phyloP scores from a whole-genome alignment of 2,797 vertebrate genomes.

The Manis pentadactyla region DNA sequence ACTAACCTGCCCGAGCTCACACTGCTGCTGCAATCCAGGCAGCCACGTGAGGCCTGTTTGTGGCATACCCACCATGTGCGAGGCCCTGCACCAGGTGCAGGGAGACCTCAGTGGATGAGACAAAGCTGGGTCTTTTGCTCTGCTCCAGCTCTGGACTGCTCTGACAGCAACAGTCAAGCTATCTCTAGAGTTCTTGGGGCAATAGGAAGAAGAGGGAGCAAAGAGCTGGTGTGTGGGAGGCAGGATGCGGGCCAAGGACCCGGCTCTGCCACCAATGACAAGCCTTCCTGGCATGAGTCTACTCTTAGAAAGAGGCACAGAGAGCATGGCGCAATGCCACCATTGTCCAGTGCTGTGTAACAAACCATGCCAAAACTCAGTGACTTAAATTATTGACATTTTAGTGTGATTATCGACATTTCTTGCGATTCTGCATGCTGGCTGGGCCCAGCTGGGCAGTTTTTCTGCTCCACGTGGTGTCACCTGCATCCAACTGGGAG shows the following conservation, averaged over 20 bases:
- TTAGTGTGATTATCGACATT: neutral
- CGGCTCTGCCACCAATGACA: neutral
- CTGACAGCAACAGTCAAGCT: neutral
- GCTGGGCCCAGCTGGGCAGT: neutral
- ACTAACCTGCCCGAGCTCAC: neutral
- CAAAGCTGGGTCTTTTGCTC: neutral
- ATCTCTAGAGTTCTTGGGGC: neutral
- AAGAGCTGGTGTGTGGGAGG: too few species aligned
- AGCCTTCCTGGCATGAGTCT: neutral
- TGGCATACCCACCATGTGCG: neutral
- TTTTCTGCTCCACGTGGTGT: neutral
- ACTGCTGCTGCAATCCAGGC: rapidly evolving
- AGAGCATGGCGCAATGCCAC: neutral
- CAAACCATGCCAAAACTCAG: neutral
- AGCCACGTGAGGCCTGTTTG: neutral
- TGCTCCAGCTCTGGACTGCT: neutral
- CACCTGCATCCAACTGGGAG: neutral
- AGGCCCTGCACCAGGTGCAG: neutral
- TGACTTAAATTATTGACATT: neutral
- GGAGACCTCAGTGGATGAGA: neutral
- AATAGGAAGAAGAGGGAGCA: neutral
- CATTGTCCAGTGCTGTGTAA: neutral
- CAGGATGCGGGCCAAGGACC: neutral
- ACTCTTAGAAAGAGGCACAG: neutral
- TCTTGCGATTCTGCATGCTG: neutral